Percentiles rank a stretch among this genome's conserved stretches.
Evolutionary conservation across 2,888 invertebrate genomes (phyloP).

Genomic region (Isoperla grammatica): DNA sequence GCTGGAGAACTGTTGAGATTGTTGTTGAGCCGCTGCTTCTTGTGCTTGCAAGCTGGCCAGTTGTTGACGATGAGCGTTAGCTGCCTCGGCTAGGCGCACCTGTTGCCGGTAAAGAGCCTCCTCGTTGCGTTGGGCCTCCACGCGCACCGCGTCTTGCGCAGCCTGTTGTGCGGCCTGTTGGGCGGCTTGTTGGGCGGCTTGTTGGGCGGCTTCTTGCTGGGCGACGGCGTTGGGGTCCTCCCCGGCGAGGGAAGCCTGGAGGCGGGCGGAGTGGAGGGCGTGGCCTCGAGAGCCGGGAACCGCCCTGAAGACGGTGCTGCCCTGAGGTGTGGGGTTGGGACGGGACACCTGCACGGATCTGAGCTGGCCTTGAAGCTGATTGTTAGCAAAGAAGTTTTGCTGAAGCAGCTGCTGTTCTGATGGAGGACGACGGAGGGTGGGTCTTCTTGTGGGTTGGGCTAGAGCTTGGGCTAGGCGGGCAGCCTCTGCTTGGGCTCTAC

Average conservation of each 20-base stretch:
- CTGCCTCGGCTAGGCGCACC: constrained; percentile 5
- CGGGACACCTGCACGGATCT: neutral
- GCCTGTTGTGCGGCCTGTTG: neutral
- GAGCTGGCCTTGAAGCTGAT: constrained; percentile 20
- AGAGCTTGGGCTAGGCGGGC: too few relatives aligned
- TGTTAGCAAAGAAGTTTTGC: constrained; percentile 11
- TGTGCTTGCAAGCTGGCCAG: constrained; percentile 3
- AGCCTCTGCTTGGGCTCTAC: too few relatives aligned
- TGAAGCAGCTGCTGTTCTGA: constrained; percentile 24
- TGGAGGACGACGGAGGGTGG: constrained; percentile 6
- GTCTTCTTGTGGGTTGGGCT: neutral
- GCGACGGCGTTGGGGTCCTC: constrained; percentile 19
- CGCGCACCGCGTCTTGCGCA: neutral
- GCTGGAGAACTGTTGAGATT: constrained; percentile 5
- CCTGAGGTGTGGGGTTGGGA: constrained; percentile 11
- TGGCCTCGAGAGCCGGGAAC: constrained; percentile 14
- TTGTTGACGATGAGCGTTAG: constrained; percentile 4
- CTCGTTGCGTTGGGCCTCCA: neutral
- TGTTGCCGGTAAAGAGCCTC: constrained; percentile 19
- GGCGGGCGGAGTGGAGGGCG: constrained; percentile 24
- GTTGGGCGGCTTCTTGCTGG: constrained; percentile 2
- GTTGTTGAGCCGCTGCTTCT: neutral
- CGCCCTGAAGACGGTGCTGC: constrained; percentile 1
- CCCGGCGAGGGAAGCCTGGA: constrained; percentile 25
- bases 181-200: neutral